Evolutionary conservation across 2,113 vertebrate genomes (phyloP).

Genomic region (Malurus melanocephalus): DNA sequence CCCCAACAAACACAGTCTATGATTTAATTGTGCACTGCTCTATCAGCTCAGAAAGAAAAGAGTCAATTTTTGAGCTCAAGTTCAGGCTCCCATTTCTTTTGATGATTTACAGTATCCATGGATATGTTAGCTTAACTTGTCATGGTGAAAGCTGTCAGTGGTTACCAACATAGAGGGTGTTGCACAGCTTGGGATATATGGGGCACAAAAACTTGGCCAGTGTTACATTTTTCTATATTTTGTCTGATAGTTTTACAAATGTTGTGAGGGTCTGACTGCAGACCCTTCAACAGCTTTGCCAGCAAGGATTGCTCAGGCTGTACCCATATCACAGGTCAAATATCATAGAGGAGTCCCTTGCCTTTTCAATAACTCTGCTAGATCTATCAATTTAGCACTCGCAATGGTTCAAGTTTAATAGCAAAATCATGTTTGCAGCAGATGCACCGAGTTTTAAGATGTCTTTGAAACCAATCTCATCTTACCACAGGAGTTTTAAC

Average conservation of each 20-base stretch:
- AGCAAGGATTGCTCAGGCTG: not conserved
- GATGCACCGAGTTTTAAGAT: not conserved
- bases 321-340: not conserved
- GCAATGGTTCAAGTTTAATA: not conserved
- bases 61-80: not conserved
- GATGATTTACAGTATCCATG: not conserved
- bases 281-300: not conserved
- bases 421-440: not conserved
- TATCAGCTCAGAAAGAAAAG: not conserved
- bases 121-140: not conserved
- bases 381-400: not conserved
- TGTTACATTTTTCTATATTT: not conserved
- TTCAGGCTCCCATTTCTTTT: not conserved
- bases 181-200: rapidly evolving
- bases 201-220: not conserved
- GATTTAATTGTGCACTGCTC: not conserved
- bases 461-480: not conserved
- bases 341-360: not conserved
- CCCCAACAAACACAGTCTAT: not conserved
- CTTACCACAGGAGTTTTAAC: not conserved
- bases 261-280: not conserved
- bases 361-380: not conserved
- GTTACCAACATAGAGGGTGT: not conserved
- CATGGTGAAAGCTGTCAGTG: not conserved
- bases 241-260: not conserved